Evolutionary conservation across 1,140 invertebrate species (phyloP).

Genomic region (Drosophila insularis): DNA sequence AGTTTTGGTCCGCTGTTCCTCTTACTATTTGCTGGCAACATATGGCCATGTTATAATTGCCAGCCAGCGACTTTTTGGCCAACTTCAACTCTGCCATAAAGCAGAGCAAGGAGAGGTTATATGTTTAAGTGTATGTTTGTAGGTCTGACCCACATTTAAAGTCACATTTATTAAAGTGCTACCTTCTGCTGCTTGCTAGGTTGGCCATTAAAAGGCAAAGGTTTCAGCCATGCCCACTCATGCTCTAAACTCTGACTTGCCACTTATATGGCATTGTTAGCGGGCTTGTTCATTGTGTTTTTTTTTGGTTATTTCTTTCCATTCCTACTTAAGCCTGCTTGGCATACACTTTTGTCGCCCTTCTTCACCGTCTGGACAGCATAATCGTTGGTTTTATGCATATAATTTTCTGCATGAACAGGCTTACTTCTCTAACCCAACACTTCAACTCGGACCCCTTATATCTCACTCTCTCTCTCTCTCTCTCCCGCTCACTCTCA

Average conservation of each 20-base stretch:
- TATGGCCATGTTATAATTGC: conserved; percentile 76
- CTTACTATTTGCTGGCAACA: conserved; percentile 63
- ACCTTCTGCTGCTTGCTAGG: neutral
- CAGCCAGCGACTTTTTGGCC: conserved; percentile 37
- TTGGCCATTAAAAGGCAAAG: conserved; percentile 43
- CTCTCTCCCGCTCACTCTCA: neutral
- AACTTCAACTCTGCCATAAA: conserved; percentile 47
- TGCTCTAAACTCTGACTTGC: conserved; percentile 9
- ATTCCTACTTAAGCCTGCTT: conserved; percentile 22
- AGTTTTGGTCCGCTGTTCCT: conserved; percentile 64
- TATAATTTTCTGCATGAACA: conserved; percentile 81
- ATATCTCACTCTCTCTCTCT: neutral
- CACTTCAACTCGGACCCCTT: too few relatives aligned
- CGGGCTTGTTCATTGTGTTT: conserved; percentile 20
- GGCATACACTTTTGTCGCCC: conserved; percentile 45
- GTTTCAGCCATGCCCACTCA: conserved; percentile 38
- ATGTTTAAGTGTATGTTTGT: neutral
- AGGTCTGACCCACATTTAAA: conserved; percentile 51
- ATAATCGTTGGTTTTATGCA: conserved; percentile 79
- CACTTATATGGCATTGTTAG: neutral
- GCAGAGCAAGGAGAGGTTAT: neutral
- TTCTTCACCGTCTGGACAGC: conserved; percentile 62
- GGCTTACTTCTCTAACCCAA: conserved; percentile 30
- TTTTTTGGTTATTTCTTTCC: conserved; percentile 34
- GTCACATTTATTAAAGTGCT: conserved; percentile 56